Base-by-base conservation (phyloP, 2,113 vertebrate species). In the Todiramphus saurophagus region DNA sequence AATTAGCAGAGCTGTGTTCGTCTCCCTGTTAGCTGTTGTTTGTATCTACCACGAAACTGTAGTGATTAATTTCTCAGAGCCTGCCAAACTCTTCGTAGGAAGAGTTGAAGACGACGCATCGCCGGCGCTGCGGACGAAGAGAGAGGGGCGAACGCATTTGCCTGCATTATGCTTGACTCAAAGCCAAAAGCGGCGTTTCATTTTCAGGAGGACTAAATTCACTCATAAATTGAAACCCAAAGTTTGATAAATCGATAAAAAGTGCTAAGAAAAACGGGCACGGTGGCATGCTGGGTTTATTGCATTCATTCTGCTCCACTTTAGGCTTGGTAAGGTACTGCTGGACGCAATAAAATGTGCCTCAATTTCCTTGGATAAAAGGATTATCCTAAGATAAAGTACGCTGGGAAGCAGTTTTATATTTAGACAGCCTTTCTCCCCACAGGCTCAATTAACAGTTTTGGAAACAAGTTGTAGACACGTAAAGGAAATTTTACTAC, bases 141-240 rank as follows among this genome's bases (percentile, higher is more conserved):
- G 28, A 69, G 89, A 2, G 1, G 0, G 5, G 43, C 3, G 21
- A 51, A 28, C 0, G 2, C 11, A 20, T 30, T 28, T 16, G 27
- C 70, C 37, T 31, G 83, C 58, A 44, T 56, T 3, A 6, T 46
- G 72, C 79, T 35, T 62, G 56, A 60, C 16, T 56, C 41, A 66
- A 59, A 74, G 78, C 78, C 74, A 81, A 11, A 46, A 66, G 33
- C 2, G 2, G 28, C 1, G 2, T 25, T 82, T 53, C 33, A 3
- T 37, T 56, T 85, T 28, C 75, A 75, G 56, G 31, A 78, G 66
- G 59, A 35, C 58, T 62, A 50, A 43, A 77, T 19, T 75, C 4
- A 1, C 68, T 60, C 73, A 25, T n/a, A 66, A 70, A 91, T 7
- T 51, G 24, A 66, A 89, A 84, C 13, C 3, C 3, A 37, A 37